phyloP scores from a whole-genome alignment of 1,140 invertebrate species.

The Adelges cooleyi region DNA sequence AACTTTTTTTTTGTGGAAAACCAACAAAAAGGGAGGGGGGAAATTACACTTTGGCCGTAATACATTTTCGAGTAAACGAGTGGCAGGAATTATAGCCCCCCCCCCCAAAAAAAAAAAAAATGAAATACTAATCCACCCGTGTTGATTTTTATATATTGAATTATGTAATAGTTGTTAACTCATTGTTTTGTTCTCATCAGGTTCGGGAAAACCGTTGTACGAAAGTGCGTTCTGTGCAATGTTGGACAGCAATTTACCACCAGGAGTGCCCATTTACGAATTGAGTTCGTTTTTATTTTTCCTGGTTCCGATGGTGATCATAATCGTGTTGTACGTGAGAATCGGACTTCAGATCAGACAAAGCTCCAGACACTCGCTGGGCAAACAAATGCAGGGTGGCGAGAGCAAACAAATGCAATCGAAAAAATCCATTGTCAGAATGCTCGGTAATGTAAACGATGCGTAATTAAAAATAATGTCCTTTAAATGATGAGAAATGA shows the following conservation, averaged over 20 bases:
- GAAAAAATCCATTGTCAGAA: conserved; percentile 61
- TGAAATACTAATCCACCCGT: too few species aligned
- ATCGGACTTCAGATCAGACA: conserved; percentile 60
- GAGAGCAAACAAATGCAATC: conserved; percentile 54
- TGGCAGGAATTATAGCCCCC: too few species aligned
- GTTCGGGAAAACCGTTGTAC: conserved; percentile 30
- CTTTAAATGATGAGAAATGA: too few species aligned
- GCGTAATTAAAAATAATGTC: too few species aligned
- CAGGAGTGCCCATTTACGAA: conserved; percentile 56
- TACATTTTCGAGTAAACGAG: too few species aligned
- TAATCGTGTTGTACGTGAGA: conserved; percentile 59
- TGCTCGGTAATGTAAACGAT: conserved; percentile 56
- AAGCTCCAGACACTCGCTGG: conserved; percentile 39
- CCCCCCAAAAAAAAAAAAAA: too few species aligned
- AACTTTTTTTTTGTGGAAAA: too few species aligned
- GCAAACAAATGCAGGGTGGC: conserved; percentile 46
- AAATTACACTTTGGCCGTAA: too few species aligned
- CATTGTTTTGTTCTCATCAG: not conserved
- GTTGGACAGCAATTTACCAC: conserved; percentile 46
- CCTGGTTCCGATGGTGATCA: conserved; percentile 65
- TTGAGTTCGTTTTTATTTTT: conserved; percentile 74
- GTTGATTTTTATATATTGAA: too few species aligned
- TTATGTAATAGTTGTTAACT: too few species aligned
- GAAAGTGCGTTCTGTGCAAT: conserved; percentile 69
- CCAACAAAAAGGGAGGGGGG: too few species aligned